Percentiles rank a stretch among this genome's conserved stretches.
Conservation (phyloP, 2,797 vertebrate species). For the Glyptemys insculpta region DNA sequence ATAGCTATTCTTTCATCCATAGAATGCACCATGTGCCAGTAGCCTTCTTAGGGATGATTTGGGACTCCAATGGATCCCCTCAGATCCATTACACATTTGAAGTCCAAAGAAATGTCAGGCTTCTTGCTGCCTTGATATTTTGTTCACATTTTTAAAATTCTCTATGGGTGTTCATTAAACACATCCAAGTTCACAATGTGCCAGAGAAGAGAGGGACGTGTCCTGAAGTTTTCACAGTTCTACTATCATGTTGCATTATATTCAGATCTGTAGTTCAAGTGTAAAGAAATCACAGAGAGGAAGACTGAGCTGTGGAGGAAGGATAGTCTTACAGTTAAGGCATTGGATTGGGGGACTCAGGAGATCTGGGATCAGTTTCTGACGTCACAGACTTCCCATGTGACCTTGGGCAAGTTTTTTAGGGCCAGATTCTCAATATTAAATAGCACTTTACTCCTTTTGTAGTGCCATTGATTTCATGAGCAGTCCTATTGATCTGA, state of each 20-base stretch:
- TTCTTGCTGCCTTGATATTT: neutral
- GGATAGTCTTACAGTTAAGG: too few species aligned
- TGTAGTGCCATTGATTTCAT: neutral
- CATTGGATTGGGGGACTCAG: neutral
- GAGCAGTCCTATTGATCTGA: neutral
- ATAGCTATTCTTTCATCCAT: neutral
- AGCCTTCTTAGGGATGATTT: neutral
- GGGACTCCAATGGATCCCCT: neutral
- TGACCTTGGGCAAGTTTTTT: neutral
- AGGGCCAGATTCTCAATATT: neutral
- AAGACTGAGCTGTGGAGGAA: neutral
- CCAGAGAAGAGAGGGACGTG: neutral
- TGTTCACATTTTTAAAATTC: neutral
- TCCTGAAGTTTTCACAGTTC: neutral
- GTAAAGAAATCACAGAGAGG: neutral
- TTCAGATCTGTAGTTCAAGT: neutral
- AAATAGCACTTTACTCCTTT: neutral
- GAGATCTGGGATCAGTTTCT: neutral
- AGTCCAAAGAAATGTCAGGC: neutral
- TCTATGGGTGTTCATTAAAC: neutral
- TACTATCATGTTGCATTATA: neutral
- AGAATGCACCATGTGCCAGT: neutral
- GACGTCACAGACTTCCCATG: neutral
- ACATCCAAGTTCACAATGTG: neutral
- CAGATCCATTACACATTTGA: neutral